A percentile compares a stretch with the other conserved stretches of the same genome.
phyloP scores from a whole-genome alignment of 2,797 vertebrate species.

The Danio albolineatus region DNA sequence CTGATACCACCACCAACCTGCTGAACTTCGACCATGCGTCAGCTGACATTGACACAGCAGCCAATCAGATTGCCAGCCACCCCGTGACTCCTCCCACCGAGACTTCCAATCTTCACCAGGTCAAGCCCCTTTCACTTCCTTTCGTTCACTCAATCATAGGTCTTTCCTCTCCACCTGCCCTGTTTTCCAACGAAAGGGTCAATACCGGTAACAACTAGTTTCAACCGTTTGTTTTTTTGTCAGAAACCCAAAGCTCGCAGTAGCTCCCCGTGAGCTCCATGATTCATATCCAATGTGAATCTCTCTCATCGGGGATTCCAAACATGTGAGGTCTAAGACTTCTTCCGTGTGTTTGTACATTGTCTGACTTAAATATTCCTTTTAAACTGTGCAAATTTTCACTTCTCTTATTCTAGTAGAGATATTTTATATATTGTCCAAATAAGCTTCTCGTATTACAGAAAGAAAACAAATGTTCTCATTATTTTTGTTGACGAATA shows the following conservation, averaged over 20 bases:
- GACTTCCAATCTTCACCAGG: slow-evolving; percentile 64
- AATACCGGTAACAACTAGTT: slow-evolving; percentile 83
- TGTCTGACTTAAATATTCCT: slow-evolving; percentile 51
- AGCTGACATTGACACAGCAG: slow-evolving; percentile 66
- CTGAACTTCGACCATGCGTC: slow-evolving; percentile 65
- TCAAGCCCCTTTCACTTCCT: slow-evolving; percentile 77
- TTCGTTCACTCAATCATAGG: slow-evolving; percentile 82
- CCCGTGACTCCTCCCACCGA: slow-evolving; percentile 59
- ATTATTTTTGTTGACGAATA: slow-evolving; percentile 16
- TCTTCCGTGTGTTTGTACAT: slow-evolving; percentile 46
- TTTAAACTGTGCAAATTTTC: slow-evolving; percentile 43
- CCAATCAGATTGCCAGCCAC: slow-evolving; percentile 56
- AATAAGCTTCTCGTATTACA: slow-evolving; percentile 35
- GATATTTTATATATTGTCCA: slow-evolving; percentile 58
- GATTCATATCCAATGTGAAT: slow-evolving; percentile 22
- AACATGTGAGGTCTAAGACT: slow-evolving; percentile 33
- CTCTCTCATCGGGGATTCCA: slow-evolving; percentile 9
- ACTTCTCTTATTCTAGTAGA: slow-evolving; percentile 52
- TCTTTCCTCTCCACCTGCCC: slow-evolving; percentile 82
- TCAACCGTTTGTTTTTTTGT: slow-evolving; percentile 32
- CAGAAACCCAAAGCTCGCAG: slow-evolving; percentile 52
- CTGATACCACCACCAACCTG: slow-evolving; percentile 67
- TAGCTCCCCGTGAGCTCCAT: slow-evolving; percentile 23
- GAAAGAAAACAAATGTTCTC: slow-evolving; percentile 32
- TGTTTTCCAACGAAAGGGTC: slow-evolving; percentile 87